Evolutionary conservation across 2,797 vertebrate species (phyloP).

Genomic region (Malacoctenus gilli): DNA sequence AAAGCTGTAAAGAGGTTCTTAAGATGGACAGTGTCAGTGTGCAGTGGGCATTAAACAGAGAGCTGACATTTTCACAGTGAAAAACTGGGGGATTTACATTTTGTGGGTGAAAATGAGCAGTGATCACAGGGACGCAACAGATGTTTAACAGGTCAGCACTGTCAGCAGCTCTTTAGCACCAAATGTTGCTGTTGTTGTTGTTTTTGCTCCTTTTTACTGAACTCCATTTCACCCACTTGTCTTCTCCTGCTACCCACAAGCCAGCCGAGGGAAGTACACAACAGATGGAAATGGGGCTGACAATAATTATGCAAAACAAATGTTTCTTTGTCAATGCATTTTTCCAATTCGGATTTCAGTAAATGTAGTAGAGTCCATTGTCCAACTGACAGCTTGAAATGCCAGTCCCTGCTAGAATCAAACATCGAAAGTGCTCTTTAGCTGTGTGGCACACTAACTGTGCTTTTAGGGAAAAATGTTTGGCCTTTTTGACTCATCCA

Average conservation of each 20-base stretch:
- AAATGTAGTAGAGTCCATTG: slow-evolving; percentile 34
- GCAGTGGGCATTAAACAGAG: slow-evolving; percentile 14
- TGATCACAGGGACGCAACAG: slow-evolving; percentile 32
- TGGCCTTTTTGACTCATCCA: slow-evolving; percentile 41
- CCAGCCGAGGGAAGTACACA: slow-evolving; percentile 36
- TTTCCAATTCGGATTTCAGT: slow-evolving; percentile 37
- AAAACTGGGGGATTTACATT: slow-evolving; percentile 32
- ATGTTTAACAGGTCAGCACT: slow-evolving; percentile 58
- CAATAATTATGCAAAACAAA: slow-evolving; percentile 48
- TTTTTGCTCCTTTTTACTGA: slow-evolving; percentile 43
- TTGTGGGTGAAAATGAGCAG: slow-evolving; percentile 18
- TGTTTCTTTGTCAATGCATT: slow-evolving; percentile 10
- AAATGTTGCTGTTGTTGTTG: slow-evolving; percentile 31
- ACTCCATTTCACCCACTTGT: slow-evolving; percentile 43
- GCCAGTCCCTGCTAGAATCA: slow-evolving; percentile 39
- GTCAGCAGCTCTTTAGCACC: slow-evolving; percentile 20
- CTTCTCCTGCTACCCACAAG: slow-evolving; percentile 26
- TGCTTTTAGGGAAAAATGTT: slow-evolving; percentile 47
- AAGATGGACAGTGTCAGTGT: slow-evolving; percentile 59
- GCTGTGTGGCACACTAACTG: slow-evolving; percentile 55
- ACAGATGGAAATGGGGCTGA: slow-evolving; percentile 43
- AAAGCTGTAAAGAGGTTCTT: slow-evolving; percentile 51
- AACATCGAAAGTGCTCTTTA: slow-evolving; percentile 51
- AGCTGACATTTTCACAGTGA: slow-evolving; percentile 42
- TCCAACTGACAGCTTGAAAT: slow-evolving; percentile 41